Base-by-base conservation (phyloP, 2,113 vertebrate species). In the Caloenas nicobarica region DNA sequence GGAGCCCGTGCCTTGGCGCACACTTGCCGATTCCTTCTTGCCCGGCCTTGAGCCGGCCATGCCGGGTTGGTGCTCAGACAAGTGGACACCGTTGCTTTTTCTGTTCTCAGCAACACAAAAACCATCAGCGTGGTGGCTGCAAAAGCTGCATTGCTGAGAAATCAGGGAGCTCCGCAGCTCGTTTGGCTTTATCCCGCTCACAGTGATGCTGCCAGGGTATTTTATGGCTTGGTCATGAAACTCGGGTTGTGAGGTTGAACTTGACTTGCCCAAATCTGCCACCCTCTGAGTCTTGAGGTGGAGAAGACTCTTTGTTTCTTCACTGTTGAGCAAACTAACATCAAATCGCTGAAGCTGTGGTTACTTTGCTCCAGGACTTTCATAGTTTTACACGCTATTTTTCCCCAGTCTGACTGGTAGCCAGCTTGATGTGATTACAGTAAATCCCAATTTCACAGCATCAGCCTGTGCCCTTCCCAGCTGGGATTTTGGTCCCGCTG, bases 21-120 rank as follows among this genome's bases (percentile, higher is more conserved):
- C 23, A 7, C 48, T 50, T 50, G 19, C 48, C 11, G 48, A 66
- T 40, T 40, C n/a, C 40, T 46, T 66, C 46, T 34, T 78, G 31
- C 28, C 44, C 57, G 53, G 36, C n/a, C 69, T 31, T 46, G 38
- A 21, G 56, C 50, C 1, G 1, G 24, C 31, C 1, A 0, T 54
- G 85, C 22, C 1, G 2, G 18, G 70, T 74, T 62, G 57, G 53
- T 22, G 29, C 38, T 79, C 7, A 0, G 31, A 46, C 51, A 44
- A 33, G 54, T 15, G 33, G 22, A 23, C 12, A 18, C 46, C 24
- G 3, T n/a, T 71, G 40, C 9, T 5, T 72, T 44, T 40, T 40
- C 34, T 51, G 5, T 31, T 80, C 58, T 34, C 60, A 74, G 40
- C 71, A 62, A 18, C 1, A 1, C 57, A 80, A 64, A 54, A 62